These are phyloP conservation scores for Agriopis marginaria DNA, from an alignment of 2,888 invertebrate species.

Conservation along the genomic window DNA sequence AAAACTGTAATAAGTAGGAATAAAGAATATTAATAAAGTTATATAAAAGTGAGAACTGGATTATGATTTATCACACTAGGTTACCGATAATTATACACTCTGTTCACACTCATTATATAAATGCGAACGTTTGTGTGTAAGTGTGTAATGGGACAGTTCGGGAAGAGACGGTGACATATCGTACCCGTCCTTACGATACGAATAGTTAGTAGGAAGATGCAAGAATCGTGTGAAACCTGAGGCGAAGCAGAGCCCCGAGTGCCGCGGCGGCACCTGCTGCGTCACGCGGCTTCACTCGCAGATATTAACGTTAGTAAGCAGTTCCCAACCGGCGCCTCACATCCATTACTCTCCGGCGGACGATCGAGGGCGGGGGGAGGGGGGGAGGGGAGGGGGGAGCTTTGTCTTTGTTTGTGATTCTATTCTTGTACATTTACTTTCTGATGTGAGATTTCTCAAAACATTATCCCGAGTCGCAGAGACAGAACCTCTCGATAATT, in stretches of 20 bases:
- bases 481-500: neutral
- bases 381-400: no score
- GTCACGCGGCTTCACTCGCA: constrained; percentile 5
- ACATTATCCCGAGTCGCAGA: neutral
- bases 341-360: neutral
- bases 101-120: no score
- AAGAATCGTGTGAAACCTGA: neutral
- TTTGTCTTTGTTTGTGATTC: neutral
- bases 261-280: neutral
- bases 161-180: no score
- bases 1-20: no score
- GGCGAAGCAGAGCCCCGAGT: no score
- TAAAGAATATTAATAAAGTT: no score
- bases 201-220: neutral
- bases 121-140: no score
- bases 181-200: no score
- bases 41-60: no score
- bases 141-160: no score
- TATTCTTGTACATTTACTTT: neutral
- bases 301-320: constrained; percentile 14
- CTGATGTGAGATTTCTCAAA: neutral
- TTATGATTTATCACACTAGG: no score
- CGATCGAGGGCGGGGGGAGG: neutral
- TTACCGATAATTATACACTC: no score
- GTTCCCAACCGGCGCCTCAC: neutral